Evolutionary conservation across 2,888 invertebrate species (phyloP).

Genomic region (Brachycybe producta): DNA sequence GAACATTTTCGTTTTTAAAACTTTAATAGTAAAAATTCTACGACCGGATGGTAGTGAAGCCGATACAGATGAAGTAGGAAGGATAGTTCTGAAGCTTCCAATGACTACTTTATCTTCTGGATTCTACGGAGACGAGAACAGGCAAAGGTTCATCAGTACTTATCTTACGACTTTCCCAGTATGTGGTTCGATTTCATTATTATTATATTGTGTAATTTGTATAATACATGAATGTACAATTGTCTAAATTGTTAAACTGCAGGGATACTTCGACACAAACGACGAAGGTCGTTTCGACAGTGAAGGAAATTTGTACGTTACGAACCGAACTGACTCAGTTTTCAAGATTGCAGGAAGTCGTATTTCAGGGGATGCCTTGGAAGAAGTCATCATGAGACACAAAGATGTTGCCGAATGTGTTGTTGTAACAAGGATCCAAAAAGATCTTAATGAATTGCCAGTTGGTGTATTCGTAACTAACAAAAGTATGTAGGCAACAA

Average conservation of each 20-base stretch:
- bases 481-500: not conserved
- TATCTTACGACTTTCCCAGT: not conserved
- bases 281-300: constrained; percentile 2
- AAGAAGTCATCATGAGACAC: constrained; percentile 1
- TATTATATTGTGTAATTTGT: not conserved
- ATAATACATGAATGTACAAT: not conserved
- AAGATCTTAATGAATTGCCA: not conserved
- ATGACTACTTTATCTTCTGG: too few relatives aligned
- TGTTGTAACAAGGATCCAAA: constrained; percentile 2
- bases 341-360: constrained; percentile 2
- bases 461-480: constrained; percentile 10
- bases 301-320: not conserved
- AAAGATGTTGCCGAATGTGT: not conserved
- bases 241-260: not conserved
- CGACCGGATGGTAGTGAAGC: constrained; percentile 7
- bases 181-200: not conserved
- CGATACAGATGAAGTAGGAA: not conserved
- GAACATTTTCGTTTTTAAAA: too few relatives aligned
- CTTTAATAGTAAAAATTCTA: constrained; percentile 8
- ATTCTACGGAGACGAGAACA: not conserved
- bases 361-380: not conserved
- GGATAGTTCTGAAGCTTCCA: constrained; percentile 5
- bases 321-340: not conserved
- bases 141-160: not conserved
- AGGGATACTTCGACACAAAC: constrained; percentile 9